phyloP scores from a whole-genome alignment of 2,113 vertebrate species.

The Steatornis caripensis region DNA sequence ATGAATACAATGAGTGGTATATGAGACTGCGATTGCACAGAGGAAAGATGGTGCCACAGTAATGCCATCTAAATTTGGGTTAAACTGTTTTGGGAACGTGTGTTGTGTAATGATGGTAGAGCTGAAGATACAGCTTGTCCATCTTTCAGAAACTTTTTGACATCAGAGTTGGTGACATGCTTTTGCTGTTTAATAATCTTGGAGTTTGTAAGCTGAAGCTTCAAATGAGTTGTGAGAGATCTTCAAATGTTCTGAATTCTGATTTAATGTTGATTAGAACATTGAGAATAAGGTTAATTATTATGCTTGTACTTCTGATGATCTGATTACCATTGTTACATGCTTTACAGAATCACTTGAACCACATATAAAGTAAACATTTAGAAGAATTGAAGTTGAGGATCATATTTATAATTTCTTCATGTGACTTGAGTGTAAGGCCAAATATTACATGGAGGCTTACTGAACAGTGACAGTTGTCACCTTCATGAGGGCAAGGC shows the following conservation, averaged over 20 bases:
- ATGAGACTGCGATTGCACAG: neutral
- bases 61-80: neutral
- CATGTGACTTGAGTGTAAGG: neutral
- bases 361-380: neutral
- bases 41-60: neutral
- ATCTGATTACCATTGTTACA: neutral
- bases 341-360: neutral
- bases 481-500: neutral
- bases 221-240: neutral
- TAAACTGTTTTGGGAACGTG: neutral
- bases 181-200: neutral
- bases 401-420: neutral
- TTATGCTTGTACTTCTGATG: neutral
- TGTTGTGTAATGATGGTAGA: neutral
- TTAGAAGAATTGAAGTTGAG: neutral
- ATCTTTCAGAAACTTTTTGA: neutral
- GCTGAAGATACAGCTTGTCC: neutral
- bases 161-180: neutral
- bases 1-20: neutral
- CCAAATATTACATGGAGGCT: neutral
- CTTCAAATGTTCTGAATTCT: neutral
- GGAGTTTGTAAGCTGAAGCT: neutral
- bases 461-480: neutral
- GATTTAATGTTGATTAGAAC: neutral
- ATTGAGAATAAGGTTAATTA: neutral